Percentiles rank a stretch among this genome's conserved stretches.
These are phyloP conservation scores for Physeter macrocephalus DNA, from an alignment of 2,113 vertebrate genomes.

Conservation along the genomic window DNA sequence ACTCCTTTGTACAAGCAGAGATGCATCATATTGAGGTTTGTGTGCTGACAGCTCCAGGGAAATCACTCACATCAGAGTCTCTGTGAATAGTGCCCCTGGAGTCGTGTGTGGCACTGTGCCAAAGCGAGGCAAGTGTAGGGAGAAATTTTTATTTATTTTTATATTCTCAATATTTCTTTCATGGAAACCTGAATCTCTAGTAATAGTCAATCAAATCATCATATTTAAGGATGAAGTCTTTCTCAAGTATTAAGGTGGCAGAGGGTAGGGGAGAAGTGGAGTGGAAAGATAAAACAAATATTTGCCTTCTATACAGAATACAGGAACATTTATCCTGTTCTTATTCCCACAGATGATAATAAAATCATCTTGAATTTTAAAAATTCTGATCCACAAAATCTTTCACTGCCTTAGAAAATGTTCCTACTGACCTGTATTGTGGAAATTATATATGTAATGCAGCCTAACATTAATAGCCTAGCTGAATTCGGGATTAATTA, in stretches of 20 bases:
- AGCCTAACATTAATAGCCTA: constrained; percentile 14
- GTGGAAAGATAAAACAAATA: background rate
- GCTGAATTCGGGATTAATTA: constrained; percentile 39
- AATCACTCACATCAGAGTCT: background rate
- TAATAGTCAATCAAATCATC: background rate
- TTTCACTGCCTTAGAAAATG: constrained; percentile 12
- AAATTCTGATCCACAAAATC: constrained; percentile 14
- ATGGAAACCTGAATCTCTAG: background rate
- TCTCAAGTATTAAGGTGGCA: background rate
- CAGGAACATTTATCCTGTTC: background rate
- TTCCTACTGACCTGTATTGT: background rate
- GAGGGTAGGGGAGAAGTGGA: background rate
- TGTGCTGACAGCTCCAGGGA: too few relatives aligned
- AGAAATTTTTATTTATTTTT: background rate
- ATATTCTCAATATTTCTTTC: background rate
- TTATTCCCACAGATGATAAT: background rate
- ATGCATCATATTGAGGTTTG: background rate
- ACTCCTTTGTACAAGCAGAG: background rate
- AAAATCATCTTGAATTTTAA: constrained; percentile 12
- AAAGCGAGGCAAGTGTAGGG: background rate
- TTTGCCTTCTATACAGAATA: background rate
- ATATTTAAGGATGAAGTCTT: background rate
- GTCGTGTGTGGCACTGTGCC: background rate
- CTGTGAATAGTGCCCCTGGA: background rate
- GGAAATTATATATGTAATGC: background rate